Evolutionary conservation across 2,888 invertebrate species (phyloP), one percentile per base, ranked within the genome.

Genomic region (Sicus ferrugineus): DNA sequence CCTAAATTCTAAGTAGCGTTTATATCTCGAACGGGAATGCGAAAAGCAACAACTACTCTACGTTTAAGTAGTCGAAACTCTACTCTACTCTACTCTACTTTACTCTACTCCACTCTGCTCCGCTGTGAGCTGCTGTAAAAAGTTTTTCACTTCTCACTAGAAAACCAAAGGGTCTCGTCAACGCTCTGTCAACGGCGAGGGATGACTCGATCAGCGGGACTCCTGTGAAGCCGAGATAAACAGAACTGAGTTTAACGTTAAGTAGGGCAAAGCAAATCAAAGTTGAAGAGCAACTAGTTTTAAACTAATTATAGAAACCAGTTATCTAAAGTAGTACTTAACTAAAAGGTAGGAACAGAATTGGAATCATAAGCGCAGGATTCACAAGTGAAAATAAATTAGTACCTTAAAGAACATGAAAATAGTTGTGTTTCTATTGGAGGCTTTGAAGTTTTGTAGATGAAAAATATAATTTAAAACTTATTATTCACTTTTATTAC

Each of bases 201-300:
- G n/a, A n/a, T 46, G 19, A 3, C 46, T n/a, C n/a, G n/a, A n/a
- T n/a, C 11, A 61, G 26, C 14, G n/a, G 26, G 26, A 26, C n/a
- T 23, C 61, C 42, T 61, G 38, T 42, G 26, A 16, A 42, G 23
- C 19, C 42, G 21, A 23, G 7, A 19, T 26, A 23, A 42, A 42
- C 42, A 42, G 26, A 23, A 21, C 19, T 61, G 16, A 61, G 61
- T 61, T 21, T 61, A 61, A 16, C 5, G 26, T 58, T 66, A 66
- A 66, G 66, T 66, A 66, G 66, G 42, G 42, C n/a, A 14, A 56
- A 56, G 42, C 46, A 21, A 66, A 66, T 56, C 56, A 66, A 66
- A 56, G 42, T 42, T 56, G 30, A 56, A 66, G 58, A 28, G 19
- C 38, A 38, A 48, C n/a, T 66, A 66, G 30, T 19, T 50, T n/a